Evolutionary conservation across 2,113 vertebrate species (phyloP).

Genomic region (Opisthocomus hoazin): DNA sequence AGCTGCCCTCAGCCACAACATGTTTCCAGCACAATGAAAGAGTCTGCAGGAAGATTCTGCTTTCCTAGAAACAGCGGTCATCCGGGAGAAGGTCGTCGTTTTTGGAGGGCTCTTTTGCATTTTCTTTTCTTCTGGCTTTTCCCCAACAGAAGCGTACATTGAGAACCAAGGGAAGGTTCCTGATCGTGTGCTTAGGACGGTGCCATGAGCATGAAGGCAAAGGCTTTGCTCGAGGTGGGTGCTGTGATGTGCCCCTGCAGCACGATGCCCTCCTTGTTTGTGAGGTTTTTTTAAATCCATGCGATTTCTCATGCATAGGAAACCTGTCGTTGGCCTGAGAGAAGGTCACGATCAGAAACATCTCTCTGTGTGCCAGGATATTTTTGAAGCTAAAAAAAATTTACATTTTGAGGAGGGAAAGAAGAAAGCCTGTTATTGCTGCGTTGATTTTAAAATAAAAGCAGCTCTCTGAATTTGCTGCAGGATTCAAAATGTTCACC

Average conservation of each 20-base stretch:
- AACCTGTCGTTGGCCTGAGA: not conserved
- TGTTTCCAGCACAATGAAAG: not conserved
- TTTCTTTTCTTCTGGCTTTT: not conserved
- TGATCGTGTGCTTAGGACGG: accelerated
- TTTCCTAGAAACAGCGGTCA: not conserved
- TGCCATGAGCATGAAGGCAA: not conserved
- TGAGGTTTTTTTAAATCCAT: not conserved
- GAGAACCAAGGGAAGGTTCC: not conserved
- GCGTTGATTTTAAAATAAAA: constrained; percentile 15
- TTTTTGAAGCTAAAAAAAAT: not conserved
- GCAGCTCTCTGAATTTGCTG: not conserved
- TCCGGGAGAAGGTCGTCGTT: not conserved
- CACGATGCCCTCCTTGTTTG: not conserved
- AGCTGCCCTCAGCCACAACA: accelerated
- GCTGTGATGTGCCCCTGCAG: not conserved
- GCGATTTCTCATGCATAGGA: not conserved
- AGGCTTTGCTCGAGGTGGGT: not conserved
- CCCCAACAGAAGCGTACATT: not conserved
- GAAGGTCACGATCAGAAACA: not conserved
- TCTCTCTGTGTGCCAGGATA: not conserved
- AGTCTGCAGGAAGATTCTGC: not conserved
- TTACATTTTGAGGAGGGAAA: not conserved
- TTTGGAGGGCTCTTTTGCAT: not conserved
- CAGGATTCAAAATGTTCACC: not conserved
- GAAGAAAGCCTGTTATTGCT: not conserved